Percentiles rank a stretch among this genome's conserved stretches.
Evolutionary conservation across 2,797 vertebrate genomes (phyloP).

Genomic region (Oreortyx pictus): DNA sequence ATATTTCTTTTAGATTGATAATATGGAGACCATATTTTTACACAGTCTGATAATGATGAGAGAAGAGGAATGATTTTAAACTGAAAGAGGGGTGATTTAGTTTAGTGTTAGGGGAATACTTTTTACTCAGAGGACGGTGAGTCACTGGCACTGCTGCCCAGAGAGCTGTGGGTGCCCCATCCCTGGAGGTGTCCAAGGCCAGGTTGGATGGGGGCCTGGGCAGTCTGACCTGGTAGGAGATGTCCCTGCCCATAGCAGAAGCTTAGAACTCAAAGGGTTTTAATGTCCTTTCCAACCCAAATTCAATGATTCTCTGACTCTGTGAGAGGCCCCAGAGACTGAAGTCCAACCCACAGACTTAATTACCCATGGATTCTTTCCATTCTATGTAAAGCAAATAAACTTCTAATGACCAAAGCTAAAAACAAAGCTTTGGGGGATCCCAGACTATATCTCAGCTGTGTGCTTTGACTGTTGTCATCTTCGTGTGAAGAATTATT

Average conservation of each 20-base stretch:
- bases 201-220: neutral
- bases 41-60: neutral
- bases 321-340: neutral
- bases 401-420: neutral
- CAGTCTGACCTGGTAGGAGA: neutral
- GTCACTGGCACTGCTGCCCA: too few relatives aligned
- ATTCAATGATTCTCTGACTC: neutral
- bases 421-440: neutral
- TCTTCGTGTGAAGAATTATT: neutral
- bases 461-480: neutral
- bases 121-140: neutral
- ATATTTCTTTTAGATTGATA: neutral
- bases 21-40: neutral
- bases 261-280: neutral
- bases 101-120: neutral
- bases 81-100: neutral
- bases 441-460: neutral
- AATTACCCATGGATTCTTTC: fast-evolving
- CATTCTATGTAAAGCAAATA: neutral
- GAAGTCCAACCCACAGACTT: too few relatives aligned
- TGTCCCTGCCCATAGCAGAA: neutral
- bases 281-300: neutral
- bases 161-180: neutral
- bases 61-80: neutral
- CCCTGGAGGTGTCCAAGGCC: neutral